Conservation (phyloP, 2,888 invertebrate genomes). For the Alentia gelatinosa region DNA sequence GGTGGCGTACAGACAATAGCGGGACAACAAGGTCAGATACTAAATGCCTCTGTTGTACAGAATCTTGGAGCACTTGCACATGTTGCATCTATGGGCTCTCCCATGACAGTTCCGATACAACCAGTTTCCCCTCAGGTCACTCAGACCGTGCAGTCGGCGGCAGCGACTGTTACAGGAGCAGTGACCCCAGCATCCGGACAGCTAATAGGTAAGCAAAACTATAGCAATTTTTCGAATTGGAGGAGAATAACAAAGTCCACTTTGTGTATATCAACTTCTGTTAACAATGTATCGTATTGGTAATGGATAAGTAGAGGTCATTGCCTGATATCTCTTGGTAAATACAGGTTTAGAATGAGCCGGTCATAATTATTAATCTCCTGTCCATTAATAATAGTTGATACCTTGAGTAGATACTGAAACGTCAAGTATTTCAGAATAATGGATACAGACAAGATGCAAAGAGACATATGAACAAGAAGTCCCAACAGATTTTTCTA, state of each 20-base stretch:
- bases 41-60: conserved; percentile 43
- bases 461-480: no score
- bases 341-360: not conserved
- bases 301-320: not conserved
- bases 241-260: not conserved
- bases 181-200: not conserved
- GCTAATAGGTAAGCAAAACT: conserved; percentile 9
- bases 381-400: no score
- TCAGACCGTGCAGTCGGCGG: not conserved
- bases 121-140: conserved; percentile 28
- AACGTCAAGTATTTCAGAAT: no score
- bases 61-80: conserved; percentile 42
- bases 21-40: conserved; percentile 50
- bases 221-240: not conserved
- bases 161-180: not conserved
- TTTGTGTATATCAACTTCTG: not conserved
- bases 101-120: not conserved
- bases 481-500: no score
- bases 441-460: no score
- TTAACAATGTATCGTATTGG: not conserved
- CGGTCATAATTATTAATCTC: no score
- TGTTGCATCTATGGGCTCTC: conserved; percentile 29
- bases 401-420: no score
- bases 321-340: not conserved
- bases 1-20: conserved; percentile 29